Evolutionary conservation across 1,140 invertebrate species (phyloP), one percentile per base, ranked within the genome.

Genomic region (Drosophila ananassae): DNA sequence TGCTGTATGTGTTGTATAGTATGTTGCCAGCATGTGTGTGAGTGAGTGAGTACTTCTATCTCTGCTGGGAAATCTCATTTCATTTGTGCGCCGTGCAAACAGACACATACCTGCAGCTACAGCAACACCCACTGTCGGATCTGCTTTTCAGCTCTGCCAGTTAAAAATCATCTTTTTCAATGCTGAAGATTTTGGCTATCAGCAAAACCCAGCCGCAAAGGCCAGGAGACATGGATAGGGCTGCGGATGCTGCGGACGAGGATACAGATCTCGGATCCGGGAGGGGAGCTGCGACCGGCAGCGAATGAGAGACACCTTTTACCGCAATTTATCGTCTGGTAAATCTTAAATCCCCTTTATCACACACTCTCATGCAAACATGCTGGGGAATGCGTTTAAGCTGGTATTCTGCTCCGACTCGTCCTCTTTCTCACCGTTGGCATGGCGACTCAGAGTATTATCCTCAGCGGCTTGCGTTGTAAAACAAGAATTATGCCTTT

Each of bases 81-180:
- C 84, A 71, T 82, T 89, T 79, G 56, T 63, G 76, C 51, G 64
- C 84, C 66, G 74, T 76, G 56, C 79, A 75, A 64, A 64, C 73
- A 75, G 34, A 57, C 37, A 22, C 25, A 41, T 17, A 10, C 34
- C 34, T 10, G 3, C 34, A 60, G 25, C 50, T 13, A 50, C 13
- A 21, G 8, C 12, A 52, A 17, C 7, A 32, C 51, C 39, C 17
- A 21, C 51, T 74, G 72, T 73, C 66, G 73, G 67, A 55, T 64
- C 56, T 55, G 55, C 64, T 61, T 69, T 80, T 85, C 82, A 85
- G 77, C 64, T 76, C 52, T 78, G 74, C 63, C 73, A 85, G 82
- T 89, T 85, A 85, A 89, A 89, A 89, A 89, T 89, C 83, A 87
- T 81, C 79, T 89, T 89, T 87, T 87, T 79, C 79, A 63, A 60